Base-by-base conservation (phyloP, 2,113 vertebrate species). In the Vombatus ursinus region DNA sequence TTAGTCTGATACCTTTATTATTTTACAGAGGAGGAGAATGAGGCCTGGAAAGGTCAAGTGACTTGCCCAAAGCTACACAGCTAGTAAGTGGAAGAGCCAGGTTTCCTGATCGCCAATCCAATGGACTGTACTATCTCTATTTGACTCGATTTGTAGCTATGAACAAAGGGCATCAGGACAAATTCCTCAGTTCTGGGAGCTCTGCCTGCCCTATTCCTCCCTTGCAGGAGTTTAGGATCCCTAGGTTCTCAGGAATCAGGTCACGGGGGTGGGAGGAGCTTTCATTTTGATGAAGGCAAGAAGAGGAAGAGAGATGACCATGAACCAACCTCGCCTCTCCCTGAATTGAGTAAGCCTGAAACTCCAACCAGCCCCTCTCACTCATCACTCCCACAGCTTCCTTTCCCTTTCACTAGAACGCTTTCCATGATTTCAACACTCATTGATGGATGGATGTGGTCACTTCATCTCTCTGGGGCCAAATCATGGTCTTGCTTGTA, bases 281-380 rank as follows among this genome's bases (percentile, higher is more conserved):
- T 52, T 91, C 93, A n/a, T 95, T 97, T 48, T 90, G 96, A 53
- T 90, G 94, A 94, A 96, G 93, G 91, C 91, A 61, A 97, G 96
- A 97, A 97, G 96, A 97, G 96, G 97, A 98, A 98, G 96, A 95
- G 91, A 97, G 97, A 95, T 96, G 96, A 95, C 95, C 52, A 61
- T 94, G 61, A 68, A 37, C 61, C 94, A 95, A 94, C 90, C 48
- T 0, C 0, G 90, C 54, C 93, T 96, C 91, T 52, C 95, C 95
- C 94, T 94, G 49, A 91, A 96, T 53, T 84, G 92, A 95, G 90
- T 50, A 90, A 44, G 90, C 94, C 68, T 94, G 90, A 90, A 77
- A 47, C 37, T 61, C 90, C 91, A 95, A 92, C 90, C 68, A 23
- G 16, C 68, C 37, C 7, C 37, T 19, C 68, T 44, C n/a, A 84